phyloP scores from a whole-genome alignment of 1,140 invertebrate species.

The Stenopsyche tienmushanensis region DNA sequence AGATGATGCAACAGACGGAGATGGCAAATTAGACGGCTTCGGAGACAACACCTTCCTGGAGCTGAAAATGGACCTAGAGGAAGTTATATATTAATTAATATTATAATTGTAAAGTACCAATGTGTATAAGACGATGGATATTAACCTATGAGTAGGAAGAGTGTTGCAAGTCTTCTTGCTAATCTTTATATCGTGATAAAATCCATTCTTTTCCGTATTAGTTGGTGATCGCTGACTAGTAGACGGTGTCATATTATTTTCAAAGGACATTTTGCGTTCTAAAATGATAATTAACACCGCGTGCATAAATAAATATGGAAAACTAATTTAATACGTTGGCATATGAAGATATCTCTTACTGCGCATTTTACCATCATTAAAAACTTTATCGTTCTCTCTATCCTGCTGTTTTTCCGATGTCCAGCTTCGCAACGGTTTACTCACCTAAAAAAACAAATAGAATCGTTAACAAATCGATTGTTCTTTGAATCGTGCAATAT shows the following conservation, averaged over 20 bases:
- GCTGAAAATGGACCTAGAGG: too few relatives aligned
- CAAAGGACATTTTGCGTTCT: slow-evolving; percentile 20
- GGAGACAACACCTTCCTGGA: slow-evolving; percentile 7
- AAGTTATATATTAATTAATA: not conserved
- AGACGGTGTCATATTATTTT: slow-evolving; percentile 11
- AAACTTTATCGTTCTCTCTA: slow-evolving; percentile 53
- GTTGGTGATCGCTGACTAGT: slow-evolving; percentile 13
- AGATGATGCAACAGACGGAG: slow-evolving; percentile 18
- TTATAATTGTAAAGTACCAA: not conserved
- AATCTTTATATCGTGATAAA: not conserved
- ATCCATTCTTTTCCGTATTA: slow-evolving; percentile 7
- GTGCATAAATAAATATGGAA: slow-evolving; percentile 1
- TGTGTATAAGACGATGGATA: not conserved
- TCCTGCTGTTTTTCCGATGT: slow-evolving; percentile 53
- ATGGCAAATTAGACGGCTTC: slow-evolving; percentile 16
- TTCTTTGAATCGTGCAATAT: too few relatives aligned
- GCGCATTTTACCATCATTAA: slow-evolving; percentile 10
- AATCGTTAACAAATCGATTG: not conserved
- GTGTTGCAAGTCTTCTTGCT: not conserved
- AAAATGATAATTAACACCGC: not conserved
- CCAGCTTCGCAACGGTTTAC: slow-evolving; percentile 46
- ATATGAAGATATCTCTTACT: slow-evolving; percentile 4
- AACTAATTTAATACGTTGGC: not conserved
- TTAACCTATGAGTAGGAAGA: not conserved
- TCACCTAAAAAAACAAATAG: slow-evolving; percentile 52